Conservation (phyloP, 2,888 invertebrate species). For the Drosophila rubida region DNA sequence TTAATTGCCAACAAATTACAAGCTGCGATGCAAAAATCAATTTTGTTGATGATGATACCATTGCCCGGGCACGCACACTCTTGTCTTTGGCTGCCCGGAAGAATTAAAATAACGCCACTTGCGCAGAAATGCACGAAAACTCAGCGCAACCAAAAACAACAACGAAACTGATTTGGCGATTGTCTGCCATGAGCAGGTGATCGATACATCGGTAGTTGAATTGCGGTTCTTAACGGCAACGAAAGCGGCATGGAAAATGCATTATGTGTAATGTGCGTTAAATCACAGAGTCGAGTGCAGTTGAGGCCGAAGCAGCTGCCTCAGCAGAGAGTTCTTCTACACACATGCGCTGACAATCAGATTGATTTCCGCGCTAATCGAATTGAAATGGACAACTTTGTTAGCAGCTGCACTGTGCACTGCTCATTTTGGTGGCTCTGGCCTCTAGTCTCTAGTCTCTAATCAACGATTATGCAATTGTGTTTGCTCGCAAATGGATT, state of each 20-base stretch:
- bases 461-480: slow-evolving; percentile 75
- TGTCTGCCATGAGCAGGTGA: slow-evolving; percentile 51
- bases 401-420: slow-evolving; percentile 33
- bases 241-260: slow-evolving; percentile 65
- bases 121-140: slow-evolving; percentile 23
- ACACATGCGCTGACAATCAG: slow-evolving; percentile 53
- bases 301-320: slow-evolving; percentile 18
- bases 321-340: slow-evolving; percentile 33
- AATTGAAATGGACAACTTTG: slow-evolving; percentile 63
- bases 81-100: background rate
- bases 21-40: slow-evolving; percentile 70
- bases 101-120: slow-evolving; percentile 72
- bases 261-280: slow-evolving; percentile 74
- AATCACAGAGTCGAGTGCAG: slow-evolving; percentile 48
- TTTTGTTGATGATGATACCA: slow-evolving; percentile 53
- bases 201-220: slow-evolving; percentile 50
- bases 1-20: slow-evolving; percentile 65
- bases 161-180: slow-evolving; percentile 52
- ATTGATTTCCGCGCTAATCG: slow-evolving; percentile 73
- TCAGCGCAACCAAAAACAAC: background rate
- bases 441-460: slow-evolving; percentile 1
- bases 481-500: slow-evolving; percentile 71
- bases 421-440: slow-evolving; percentile 8
- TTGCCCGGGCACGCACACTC: slow-evolving; percentile 57
- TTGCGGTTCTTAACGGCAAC: slow-evolving; percentile 64